These are phyloP conservation scores for Rhipidura dahli DNA, from an alignment of 2,113 vertebrate genomes.

Conservation along the genomic window DNA sequence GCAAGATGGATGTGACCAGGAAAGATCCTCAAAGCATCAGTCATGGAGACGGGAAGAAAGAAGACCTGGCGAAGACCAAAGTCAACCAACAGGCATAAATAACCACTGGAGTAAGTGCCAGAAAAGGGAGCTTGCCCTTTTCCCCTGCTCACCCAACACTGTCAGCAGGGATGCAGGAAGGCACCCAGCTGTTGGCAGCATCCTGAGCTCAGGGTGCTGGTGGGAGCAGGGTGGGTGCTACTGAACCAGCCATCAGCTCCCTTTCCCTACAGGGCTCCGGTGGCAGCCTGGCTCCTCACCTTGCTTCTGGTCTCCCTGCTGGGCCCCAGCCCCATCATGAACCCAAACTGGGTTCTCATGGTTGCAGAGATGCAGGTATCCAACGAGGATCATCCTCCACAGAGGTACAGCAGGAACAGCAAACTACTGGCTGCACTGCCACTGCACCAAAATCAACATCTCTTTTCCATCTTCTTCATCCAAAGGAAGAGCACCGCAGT, in stretches of 20 bases:
- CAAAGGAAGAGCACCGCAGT: rapidly evolving
- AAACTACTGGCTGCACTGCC: neutral
- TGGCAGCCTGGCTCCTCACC: neutral
- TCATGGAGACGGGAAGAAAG: neutral
- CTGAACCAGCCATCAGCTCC: neutral
- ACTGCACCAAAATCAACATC: neutral
- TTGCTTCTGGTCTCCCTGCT: neutral
- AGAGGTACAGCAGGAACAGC: neutral
- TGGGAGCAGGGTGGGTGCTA: neutral
- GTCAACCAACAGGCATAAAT: neutral
- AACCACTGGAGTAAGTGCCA: neutral
- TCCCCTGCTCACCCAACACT: rapidly evolving
- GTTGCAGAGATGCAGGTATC: slow-evolving; percentile 13
- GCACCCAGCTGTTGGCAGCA: neutral
- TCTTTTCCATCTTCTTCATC: neutral
- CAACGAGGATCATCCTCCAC: neutral
- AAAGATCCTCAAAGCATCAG: neutral
- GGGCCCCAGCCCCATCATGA: rapidly evolving
- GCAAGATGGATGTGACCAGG: neutral
- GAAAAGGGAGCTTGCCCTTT: neutral
- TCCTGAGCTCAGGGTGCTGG: rapidly evolving
- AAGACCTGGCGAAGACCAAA: neutral
- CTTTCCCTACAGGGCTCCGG: neutral
- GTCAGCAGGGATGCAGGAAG: neutral
- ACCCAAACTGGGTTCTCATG: neutral